Evolutionary conservation across 2,888 invertebrate species (phyloP).

Genomic region (Toxonevra muliebris): DNA sequence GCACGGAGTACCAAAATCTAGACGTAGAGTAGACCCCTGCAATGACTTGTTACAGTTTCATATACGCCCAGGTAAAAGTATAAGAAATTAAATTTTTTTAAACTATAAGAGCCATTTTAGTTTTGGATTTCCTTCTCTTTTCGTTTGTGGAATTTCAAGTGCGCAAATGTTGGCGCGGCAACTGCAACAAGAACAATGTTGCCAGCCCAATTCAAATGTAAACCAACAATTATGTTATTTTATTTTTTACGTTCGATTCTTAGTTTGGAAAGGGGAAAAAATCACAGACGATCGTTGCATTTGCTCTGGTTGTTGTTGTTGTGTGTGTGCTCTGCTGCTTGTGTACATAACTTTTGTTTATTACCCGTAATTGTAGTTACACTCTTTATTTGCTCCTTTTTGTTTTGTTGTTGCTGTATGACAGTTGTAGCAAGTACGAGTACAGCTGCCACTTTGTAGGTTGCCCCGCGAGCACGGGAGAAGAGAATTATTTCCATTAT

Average conservation of each 20-base stretch:
- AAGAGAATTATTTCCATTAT: constrained; percentile 5
- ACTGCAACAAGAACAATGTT: constrained; percentile 23
- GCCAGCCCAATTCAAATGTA: constrained; percentile 39
- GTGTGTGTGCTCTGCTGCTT: constrained; percentile 6
- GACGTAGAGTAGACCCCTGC: constrained; percentile 35
- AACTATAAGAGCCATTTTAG: constrained; percentile 42
- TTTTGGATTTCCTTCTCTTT: constrained; percentile 19
- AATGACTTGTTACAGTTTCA: constrained; percentile 37
- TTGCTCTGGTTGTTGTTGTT: constrained; percentile 30
- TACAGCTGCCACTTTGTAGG: constrained; percentile 28
- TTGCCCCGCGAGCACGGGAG: not conserved
- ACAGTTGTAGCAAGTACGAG: constrained; percentile 19
- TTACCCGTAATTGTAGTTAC: constrained; percentile 58
- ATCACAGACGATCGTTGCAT: constrained; percentile 24
- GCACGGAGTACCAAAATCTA: constrained; percentile 40
- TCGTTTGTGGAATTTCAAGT: constrained; percentile 45
- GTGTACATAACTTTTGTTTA: constrained; percentile 56
- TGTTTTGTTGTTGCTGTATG: constrained; percentile 1
- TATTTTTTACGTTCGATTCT: constrained; percentile 5
- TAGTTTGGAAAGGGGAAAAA: constrained; percentile 19
- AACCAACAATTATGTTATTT: constrained; percentile 54
- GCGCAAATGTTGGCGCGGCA: constrained; percentile 45
- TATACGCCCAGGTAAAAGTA: not conserved
- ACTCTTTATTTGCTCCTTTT: constrained; percentile 40
- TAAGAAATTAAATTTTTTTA: constrained; percentile 11